Base-by-base conservation (phyloP, 2,113 vertebrate species). In the Melanotaenia duboulayi region DNA sequence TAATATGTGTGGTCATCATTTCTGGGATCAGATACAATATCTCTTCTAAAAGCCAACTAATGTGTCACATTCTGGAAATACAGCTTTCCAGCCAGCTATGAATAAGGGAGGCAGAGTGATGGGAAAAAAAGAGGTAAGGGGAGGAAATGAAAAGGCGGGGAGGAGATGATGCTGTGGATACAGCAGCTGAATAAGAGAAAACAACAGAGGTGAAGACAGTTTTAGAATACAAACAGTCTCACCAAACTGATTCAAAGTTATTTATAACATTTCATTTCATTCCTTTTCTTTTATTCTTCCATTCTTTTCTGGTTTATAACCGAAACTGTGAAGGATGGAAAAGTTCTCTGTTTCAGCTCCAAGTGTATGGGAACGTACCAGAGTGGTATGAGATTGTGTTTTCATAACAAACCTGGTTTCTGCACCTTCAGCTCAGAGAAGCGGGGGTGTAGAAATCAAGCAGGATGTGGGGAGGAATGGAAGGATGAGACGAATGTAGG, bases 81-180 rank as follows among this genome's bases (percentile, higher is more conserved):
- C 0, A 42, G 50, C 52, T 78, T 51, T 55, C 49, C 62, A 35
- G 5, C 32, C 32, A 35, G 32, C 32, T 35, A 6, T 35, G 32
- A 42, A 42, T 42, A 12, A 42, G 12, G 5, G 39, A 42, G 39
- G 39, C 39, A 14, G 39, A 42, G 39, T 2, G 39, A 42, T 13
- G 12, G 13, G 4, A 5, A 42, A 42, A 42, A 46, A 22, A 37
- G 6, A 37, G 61, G 50, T n/a, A 55, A 66, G 46, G 50, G 65
- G 71, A 84, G 81, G 84, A 84, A 86, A 86, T 82, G 82, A 87
- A 81, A 75, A 51, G 73, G 59, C 50, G n/a, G 55, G 37, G 28
- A 78, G 50, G 52, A 62, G 77, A 81, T 63, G 64, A 72, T 49
- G 66, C 11, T 4, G 46, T 51, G 50, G 80, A 82, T 81, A 20